These are phyloP conservation scores for Crambe crambe DNA, from an alignment of 37 sponge, comb jelly and placozoan genomes.

Conservation along the genomic window DNA sequence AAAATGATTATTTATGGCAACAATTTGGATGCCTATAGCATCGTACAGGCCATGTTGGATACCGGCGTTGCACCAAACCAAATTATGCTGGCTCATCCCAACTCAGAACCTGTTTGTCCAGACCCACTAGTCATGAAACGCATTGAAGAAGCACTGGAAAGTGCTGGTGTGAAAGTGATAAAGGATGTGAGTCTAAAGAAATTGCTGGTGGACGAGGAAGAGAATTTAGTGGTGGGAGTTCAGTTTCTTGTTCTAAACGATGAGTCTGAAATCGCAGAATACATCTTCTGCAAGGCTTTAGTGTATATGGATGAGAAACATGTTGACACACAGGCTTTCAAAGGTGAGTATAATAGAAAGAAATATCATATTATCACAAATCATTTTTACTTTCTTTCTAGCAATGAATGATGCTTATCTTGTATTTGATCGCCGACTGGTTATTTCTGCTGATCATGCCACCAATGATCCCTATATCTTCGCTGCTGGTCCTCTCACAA, in stretches of 20 bases:
- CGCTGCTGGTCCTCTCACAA: slow-evolving; percentile 95
- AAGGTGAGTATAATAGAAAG: slow-evolving; percentile 55
- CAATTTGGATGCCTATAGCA: slow-evolving; percentile 51
- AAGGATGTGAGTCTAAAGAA: neutral
- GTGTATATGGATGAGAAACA: slow-evolving; percentile 61
- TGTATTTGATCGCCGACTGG: slow-evolving; percentile 92
- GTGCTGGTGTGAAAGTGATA: slow-evolving; percentile 34
- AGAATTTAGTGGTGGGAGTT: neutral
- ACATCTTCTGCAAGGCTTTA: slow-evolving; percentile 12
- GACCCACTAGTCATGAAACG: slow-evolving; percentile 45
- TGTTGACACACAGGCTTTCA: slow-evolving; percentile 75
- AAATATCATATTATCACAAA: too few relatives aligned
- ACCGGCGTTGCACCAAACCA: slow-evolving; percentile 31
- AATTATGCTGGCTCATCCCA: slow-evolving; percentile 55
- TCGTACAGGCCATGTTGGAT: slow-evolving; percentile 49
- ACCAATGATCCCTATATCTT: slow-evolving; percentile 91
- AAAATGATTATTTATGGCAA: slow-evolving; percentile 66
- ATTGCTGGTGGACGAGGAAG: neutral
- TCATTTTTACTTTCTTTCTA: neutral
- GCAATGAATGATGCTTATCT: slow-evolving; percentile 95
- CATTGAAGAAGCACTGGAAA: slow-evolving; percentile 45
- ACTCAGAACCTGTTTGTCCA: slow-evolving; percentile 49
- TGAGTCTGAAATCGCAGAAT: neutral
- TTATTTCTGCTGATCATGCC: slow-evolving; percentile 69
- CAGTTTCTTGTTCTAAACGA: neutral